Percentiles rank a stretch among this genome's conserved stretches.
Evolutionary conservation across 2,888 invertebrate genomes (phyloP).

Genomic region (Ennomos fuscantarius): DNA sequence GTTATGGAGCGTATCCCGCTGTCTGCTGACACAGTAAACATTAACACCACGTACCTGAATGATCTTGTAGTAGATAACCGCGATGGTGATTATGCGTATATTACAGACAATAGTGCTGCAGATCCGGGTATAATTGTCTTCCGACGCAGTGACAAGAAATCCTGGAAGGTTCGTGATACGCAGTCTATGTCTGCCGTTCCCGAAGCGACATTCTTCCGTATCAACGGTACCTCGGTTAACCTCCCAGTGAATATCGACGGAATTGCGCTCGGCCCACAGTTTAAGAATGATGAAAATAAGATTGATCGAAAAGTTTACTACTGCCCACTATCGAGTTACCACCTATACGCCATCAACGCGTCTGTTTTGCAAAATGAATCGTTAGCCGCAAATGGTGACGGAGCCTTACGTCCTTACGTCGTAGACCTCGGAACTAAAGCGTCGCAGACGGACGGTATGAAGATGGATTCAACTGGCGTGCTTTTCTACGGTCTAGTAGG

Average conservation of each 20-base stretch:
- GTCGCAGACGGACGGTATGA: conserved; percentile 90
- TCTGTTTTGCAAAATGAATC: conserved; percentile 85
- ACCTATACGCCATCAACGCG: conserved; percentile 87
- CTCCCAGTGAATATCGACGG: conserved; percentile 88
- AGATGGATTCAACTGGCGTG: conserved; percentile 88
- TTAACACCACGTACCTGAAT: conserved; percentile 86
- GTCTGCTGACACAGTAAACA: conserved; percentile 85
- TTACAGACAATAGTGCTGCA: conserved; percentile 88
- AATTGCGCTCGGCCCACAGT: conserved; percentile 88
- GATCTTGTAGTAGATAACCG: conserved; percentile 90
- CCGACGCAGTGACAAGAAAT: conserved; percentile 85
- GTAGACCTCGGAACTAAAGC: conserved; percentile 86
- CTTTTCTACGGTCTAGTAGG: conserved; percentile 89
- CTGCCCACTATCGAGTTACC: conserved; percentile 88
- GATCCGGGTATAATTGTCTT: conserved; percentile 91
- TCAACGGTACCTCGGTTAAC: conserved; percentile 84
- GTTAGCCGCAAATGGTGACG: conserved; percentile 60
- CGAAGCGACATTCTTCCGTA: conserved; percentile 85
- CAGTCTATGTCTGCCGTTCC: conserved; percentile 86
- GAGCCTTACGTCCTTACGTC: conserved; percentile 77
- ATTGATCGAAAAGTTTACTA: conserved; percentile 86
- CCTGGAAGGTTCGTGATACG: conserved; percentile 89
- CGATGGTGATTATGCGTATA: conserved; percentile 89
- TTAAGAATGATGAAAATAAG: conserved; percentile 59
- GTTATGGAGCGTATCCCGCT: conserved; percentile 86